Evolutionary conservation across 92 coral and sea anemone genomes (phyloP).

Genomic region (Siderastrea siderea): DNA sequence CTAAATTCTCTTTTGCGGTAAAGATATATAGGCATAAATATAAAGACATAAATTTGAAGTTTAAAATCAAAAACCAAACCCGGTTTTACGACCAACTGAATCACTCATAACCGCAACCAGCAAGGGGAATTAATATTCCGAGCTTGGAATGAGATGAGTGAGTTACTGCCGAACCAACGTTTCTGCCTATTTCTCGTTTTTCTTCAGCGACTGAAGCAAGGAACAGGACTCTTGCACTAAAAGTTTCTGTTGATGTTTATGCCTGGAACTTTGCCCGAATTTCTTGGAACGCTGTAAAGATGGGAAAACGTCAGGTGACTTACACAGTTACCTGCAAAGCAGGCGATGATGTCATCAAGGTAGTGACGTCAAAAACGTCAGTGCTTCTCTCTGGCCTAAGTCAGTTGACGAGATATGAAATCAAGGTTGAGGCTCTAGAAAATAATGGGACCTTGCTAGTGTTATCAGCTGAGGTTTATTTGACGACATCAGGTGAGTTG

Average conservation of each 20-base stretch:
- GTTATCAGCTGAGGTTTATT: constrained; percentile 31
- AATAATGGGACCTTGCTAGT: not conserved
- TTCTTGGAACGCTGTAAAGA: constrained; percentile 37
- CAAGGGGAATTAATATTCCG: no score
- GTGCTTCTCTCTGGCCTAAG: constrained; percentile 29
- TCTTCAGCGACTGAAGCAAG: not conserved
- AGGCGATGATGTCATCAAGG: constrained; percentile 4
- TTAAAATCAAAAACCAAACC: no score
- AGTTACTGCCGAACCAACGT: no score
- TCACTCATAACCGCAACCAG: no score
- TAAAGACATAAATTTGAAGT: no score
- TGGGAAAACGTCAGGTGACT: constrained; percentile 14
- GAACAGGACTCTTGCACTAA: constrained; percentile 10
- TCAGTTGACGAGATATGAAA: constrained; percentile 65
- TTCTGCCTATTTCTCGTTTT: not conserved
- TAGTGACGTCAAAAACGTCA: constrained; percentile 36
- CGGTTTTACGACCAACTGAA: no score
- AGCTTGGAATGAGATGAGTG: no score
- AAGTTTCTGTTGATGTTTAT: not conserved
- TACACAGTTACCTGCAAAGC: constrained; percentile 27
- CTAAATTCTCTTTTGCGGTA: no score
- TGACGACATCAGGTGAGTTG: constrained; percentile 52
- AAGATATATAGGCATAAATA: no score
- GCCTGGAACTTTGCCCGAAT: constrained; percentile 59
- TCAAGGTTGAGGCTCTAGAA: constrained; percentile 50